Conservation (phyloP, 2,797 vertebrate genomes). For the Lacerta viridis region DNA sequence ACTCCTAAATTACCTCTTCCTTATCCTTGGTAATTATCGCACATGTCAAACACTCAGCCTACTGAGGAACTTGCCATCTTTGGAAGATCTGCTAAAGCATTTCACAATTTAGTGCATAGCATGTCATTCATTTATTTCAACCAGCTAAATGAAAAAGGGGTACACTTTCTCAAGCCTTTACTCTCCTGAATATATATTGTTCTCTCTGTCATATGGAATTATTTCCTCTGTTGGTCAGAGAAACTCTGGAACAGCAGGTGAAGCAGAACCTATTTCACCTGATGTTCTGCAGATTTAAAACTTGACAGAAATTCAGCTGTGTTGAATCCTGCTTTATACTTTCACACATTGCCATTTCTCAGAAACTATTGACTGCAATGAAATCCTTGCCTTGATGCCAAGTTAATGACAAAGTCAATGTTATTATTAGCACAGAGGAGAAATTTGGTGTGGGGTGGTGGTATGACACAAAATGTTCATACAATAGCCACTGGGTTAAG, state of each 20-base stretch:
- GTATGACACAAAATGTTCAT: neutral
- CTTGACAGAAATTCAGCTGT: neutral
- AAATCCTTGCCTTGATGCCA: neutral
- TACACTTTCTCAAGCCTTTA: slow-evolving; percentile 37
- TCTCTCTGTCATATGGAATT: slow-evolving; percentile 60
- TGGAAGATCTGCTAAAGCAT: slow-evolving; percentile 50
- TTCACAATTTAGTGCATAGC: slow-evolving; percentile 32
- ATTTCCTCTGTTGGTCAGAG: slow-evolving; percentile 59
- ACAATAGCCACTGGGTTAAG: neutral
- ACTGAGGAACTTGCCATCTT: slow-evolving; percentile 44
- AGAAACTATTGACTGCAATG: neutral
- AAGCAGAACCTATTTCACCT: slow-evolving; percentile 52
- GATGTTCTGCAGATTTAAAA: slow-evolving; percentile 42
- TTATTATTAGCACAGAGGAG: neutral
- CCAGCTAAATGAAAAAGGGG: slow-evolving; percentile 28
- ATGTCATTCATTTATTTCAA: slow-evolving; percentile 60
- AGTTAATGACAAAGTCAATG: neutral
- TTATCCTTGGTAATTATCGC: slow-evolving; percentile 69
- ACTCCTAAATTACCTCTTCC: slow-evolving; percentile 62
- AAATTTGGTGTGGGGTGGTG: neutral
- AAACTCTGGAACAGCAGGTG: slow-evolving; percentile 32
- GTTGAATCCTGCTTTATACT: neutral
- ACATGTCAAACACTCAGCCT: slow-evolving; percentile 50
- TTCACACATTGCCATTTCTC: neutral
- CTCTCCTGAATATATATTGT: slow-evolving; percentile 61